Conservation (phyloP, 1,140 invertebrate genomes). For the Drosophila simulans region DNA sequence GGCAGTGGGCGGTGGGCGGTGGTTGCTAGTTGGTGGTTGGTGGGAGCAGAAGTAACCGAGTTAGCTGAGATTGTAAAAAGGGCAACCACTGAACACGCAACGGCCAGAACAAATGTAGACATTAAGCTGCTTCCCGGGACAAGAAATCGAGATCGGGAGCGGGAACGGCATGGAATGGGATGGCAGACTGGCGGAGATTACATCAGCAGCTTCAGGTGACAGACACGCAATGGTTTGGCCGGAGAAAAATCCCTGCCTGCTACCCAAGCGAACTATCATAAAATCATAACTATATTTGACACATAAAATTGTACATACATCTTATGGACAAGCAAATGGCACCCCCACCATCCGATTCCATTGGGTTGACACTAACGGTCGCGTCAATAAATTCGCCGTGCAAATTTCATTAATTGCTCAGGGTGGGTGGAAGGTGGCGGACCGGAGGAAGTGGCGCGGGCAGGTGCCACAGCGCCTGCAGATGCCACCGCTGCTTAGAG, state of each 20-base stretch:
- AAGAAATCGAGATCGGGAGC: constrained; percentile 14
- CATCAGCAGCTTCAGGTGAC: constrained; percentile 59
- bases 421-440: constrained; percentile 9
- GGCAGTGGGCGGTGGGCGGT: constrained; percentile 6
- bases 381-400: constrained; percentile 70
- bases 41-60: constrained; percentile 25
- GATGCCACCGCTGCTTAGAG: constrained; percentile 43
- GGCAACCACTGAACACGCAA: constrained; percentile 79
- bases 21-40: too few relatives aligned
- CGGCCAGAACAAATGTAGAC: constrained; percentile 80
- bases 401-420: constrained; percentile 75
- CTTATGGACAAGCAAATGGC: constrained; percentile 43
- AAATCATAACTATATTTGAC: constrained; percentile 58
- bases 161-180: not conserved
- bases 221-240: constrained; percentile 68
- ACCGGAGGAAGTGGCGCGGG: constrained; percentile 17
- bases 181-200: constrained; percentile 19
- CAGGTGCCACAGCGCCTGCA: constrained; percentile 45
- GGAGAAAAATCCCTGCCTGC: constrained; percentile 12
- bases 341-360: not conserved
- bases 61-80: constrained; percentile 45
- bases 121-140: constrained; percentile 65
- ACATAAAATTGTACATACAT: constrained; percentile 69
- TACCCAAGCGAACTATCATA: constrained; percentile 30
- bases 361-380: constrained; percentile 48